Evolutionary conservation across 2,113 vertebrate species (phyloP).

Genomic region (Arothron firmamentum): DNA sequence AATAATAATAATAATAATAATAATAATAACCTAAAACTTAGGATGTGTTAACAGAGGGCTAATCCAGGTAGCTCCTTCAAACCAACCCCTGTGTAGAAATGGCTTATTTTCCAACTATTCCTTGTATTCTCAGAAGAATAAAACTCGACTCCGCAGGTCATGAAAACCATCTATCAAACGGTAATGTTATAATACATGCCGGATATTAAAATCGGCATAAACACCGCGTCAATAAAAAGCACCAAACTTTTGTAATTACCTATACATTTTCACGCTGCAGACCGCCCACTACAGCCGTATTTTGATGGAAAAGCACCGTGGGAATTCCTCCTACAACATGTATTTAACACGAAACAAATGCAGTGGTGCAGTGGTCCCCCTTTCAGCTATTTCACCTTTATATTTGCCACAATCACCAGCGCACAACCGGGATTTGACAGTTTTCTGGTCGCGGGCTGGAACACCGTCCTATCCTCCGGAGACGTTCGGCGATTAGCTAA

Average conservation of each 20-base stretch:
- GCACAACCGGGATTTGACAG: conserved; percentile 3
- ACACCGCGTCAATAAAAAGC: too few relatives aligned
- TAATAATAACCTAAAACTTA: too few relatives aligned
- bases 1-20: too few relatives aligned
- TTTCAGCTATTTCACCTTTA: too few relatives aligned
- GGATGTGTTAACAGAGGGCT: too few relatives aligned
- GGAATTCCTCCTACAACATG: conserved; percentile 21
- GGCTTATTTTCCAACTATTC: too few relatives aligned
- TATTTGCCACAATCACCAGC: neutral
- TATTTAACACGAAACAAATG: neutral
- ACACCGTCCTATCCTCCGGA: conserved; percentile 5
- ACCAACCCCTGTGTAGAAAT: neutral
- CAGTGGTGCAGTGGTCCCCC: too few relatives aligned
- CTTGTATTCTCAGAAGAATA: rapidly evolving
- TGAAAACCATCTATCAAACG: neutral
- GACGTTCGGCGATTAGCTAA: conserved; percentile 40
- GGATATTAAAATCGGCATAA: neutral
- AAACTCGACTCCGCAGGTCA: neutral
- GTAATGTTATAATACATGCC: too few relatives aligned
- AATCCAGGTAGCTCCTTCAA: too few relatives aligned
- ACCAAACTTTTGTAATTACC: neutral
- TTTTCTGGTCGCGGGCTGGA: conserved; percentile 17
- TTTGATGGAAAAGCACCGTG: conserved; percentile 22
- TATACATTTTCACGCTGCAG: neutral
- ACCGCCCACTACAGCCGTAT: conserved; percentile 42